Percentiles rank a stretch among this genome's conserved stretches.
Evolutionary conservation across 1,140 invertebrate genomes (phyloP).

Genomic region (Pseudomyrmex sp.): DNA sequence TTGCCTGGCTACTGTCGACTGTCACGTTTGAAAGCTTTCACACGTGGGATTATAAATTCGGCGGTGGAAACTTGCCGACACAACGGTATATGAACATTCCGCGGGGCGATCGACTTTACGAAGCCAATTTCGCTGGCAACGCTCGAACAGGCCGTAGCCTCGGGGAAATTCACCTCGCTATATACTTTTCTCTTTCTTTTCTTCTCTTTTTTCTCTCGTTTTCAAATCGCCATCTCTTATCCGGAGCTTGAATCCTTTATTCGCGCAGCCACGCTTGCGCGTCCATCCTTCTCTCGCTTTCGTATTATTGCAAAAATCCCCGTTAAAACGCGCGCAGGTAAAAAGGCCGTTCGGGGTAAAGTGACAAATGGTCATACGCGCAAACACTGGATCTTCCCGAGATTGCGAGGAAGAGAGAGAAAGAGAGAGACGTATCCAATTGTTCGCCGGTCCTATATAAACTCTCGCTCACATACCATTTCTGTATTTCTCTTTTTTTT

Average conservation of each 20-base stretch:
- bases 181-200: not conserved
- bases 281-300: not conserved
- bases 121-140: constrained; percentile 54
- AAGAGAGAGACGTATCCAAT: constrained; percentile 28
- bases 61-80: constrained; percentile 24
- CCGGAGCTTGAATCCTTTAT: constrained; percentile 43
- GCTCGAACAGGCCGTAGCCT: constrained; percentile 43
- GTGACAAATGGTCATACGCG: constrained; percentile 57
- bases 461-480: constrained; percentile 1
- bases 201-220: constrained; percentile 1
- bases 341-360: constrained; percentile 40
- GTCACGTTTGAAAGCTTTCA: constrained; percentile 49
- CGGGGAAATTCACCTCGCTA: constrained; percentile 50
- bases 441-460: constrained; percentile 25
- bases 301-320: constrained; percentile 48
- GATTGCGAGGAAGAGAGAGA: constrained; percentile 37
- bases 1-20: constrained; percentile 14
- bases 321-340: constrained; percentile 28
- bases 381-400: constrained; percentile 42
- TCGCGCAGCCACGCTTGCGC: not conserved
- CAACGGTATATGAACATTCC: constrained; percentile 55
- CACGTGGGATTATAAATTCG: constrained; percentile 56
- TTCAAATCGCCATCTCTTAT: constrained; percentile 53
- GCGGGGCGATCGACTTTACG: constrained; percentile 55
- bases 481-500: not conserved